A percentile compares a stretch with the other conserved stretches of the same genome.
These are phyloP conservation scores for Clarias batrachus DNA, from an alignment of 2,113 vertebrate genomes.

Conservation along the genomic window DNA sequence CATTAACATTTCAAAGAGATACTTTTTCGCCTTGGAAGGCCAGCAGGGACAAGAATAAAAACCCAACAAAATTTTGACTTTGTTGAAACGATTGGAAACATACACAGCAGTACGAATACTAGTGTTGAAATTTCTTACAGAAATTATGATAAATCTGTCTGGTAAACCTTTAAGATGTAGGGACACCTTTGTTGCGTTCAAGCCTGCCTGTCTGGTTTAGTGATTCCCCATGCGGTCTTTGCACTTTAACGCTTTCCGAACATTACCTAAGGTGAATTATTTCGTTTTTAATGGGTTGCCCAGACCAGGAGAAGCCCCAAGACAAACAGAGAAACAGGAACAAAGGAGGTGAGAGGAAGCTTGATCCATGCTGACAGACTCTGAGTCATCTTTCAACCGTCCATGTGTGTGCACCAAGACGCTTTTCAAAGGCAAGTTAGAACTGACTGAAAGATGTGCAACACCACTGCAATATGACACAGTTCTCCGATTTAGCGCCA, in stretches of 20 bases:
- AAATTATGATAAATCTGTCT: neutral
- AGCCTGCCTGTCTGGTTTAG: neutral
- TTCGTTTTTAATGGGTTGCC: slow-evolving; percentile 45
- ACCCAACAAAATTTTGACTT: neutral
- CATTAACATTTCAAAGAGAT: slow-evolving; percentile 11
- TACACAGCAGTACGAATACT: neutral
- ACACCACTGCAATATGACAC: slow-evolving; percentile 36
- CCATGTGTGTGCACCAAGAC: slow-evolving; percentile 39
- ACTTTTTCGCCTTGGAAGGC: neutral
- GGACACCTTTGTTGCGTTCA: neutral
- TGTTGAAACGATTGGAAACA: neutral
- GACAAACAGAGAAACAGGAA: slow-evolving; percentile 65
- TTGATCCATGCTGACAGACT: slow-evolving; percentile 65
- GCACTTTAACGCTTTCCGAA: neutral
- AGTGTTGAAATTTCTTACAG: slow-evolving; percentile 6
- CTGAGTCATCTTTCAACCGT: slow-evolving; percentile 69
- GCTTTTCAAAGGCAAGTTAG: slow-evolving; percentile 51
- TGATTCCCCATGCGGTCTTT: slow-evolving; percentile 2
- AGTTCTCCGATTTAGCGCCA: slow-evolving; percentile 27
- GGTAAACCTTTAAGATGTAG: slow-evolving; percentile 1
- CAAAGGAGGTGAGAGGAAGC: slow-evolving; percentile 62
- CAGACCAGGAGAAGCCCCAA: slow-evolving; percentile 64
- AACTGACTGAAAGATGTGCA: slow-evolving; percentile 44
- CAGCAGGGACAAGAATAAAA: neutral
- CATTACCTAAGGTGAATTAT: slow-evolving; percentile 22